phyloP scores from a whole-genome alignment of 2,113 vertebrate genomes.

The Potamarius usumacintae region DNA sequence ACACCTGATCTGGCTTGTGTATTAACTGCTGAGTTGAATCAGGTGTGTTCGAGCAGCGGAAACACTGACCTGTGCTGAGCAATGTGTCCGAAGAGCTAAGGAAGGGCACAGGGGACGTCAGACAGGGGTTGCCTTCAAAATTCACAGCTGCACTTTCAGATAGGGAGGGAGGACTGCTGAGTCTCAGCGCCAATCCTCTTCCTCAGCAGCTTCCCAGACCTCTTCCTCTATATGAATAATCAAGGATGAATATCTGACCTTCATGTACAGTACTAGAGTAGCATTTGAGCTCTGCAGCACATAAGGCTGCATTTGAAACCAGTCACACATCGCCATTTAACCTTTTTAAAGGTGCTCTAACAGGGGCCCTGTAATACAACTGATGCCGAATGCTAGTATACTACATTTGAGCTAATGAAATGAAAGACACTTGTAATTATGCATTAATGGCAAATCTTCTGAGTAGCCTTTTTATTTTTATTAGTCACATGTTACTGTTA shows the following conservation, averaged over 20 bases:
- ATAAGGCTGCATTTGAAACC: background rate
- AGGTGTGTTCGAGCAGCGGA: slow-evolving; percentile 16
- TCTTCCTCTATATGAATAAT: slow-evolving; percentile 50
- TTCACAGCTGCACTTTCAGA: slow-evolving; percentile 47
- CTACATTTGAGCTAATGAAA: background rate
- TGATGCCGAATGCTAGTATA: background rate
- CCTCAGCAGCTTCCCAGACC: slow-evolving; percentile 62
- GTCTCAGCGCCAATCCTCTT: slow-evolving; percentile 53
- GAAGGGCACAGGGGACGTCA: slow-evolving; percentile 3
- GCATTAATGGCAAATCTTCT: background rate
- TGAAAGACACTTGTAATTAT: background rate
- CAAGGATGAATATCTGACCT: slow-evolving; percentile 47
- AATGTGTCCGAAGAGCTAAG: background rate
- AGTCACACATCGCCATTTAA: background rate
- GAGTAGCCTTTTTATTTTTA: background rate
- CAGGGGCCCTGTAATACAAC: background rate
- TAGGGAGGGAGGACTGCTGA: slow-evolving; percentile 49
- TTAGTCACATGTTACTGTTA: slow-evolving; percentile 1
- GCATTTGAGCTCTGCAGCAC: background rate
- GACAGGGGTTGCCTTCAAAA: slow-evolving; percentile 37
- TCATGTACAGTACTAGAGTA: background rate
- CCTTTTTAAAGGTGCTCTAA: slow-evolving; percentile 11
- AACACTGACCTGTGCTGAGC: slow-evolving; percentile 12
- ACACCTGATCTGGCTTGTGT: slow-evolving; percentile 8
- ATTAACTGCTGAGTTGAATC: slow-evolving; percentile 10